phyloP scores from a whole-genome alignment of 1,140 invertebrate species.

The Lamellibrachia luymesi region DNA sequence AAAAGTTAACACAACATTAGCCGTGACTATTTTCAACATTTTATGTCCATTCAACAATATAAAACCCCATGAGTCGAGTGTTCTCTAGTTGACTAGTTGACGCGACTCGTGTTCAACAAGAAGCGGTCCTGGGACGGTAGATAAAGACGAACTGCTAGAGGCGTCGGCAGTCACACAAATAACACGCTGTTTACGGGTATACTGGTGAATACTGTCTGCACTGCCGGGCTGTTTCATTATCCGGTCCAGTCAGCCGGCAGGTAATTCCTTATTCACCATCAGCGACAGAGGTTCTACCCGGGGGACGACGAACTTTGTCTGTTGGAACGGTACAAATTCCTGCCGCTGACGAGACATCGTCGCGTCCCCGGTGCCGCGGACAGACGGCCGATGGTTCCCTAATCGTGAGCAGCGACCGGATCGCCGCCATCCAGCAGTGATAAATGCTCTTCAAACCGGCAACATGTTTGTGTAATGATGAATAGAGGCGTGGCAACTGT shows the following conservation, averaged over 20 bases:
- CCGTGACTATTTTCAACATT: not conserved
- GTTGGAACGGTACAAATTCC: not conserved
- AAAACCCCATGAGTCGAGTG: not conserved
- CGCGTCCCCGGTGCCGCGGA: too few species aligned
- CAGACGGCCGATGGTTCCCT: not conserved
- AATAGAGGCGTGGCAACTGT: not conserved
- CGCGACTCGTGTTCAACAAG: not conserved
- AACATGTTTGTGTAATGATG: not conserved
- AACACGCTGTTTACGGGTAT: not conserved
- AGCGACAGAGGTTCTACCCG: not conserved
- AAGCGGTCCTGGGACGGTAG: not conserved
- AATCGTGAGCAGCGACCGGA: not conserved
- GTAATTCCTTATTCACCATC: not conserved
- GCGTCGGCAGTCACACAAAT: not conserved
- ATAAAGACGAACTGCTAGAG: not conserved
- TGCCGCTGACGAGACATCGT: not conserved
- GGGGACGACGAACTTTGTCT: not conserved
- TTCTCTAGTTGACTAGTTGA: not conserved
- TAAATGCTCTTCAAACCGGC: not conserved
- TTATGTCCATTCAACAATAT: not conserved
- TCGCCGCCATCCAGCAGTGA: not conserved
- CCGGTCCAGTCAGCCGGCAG: not conserved
- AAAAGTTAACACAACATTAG: too few species aligned
- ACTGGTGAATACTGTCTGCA: not conserved
- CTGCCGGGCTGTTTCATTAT: not conserved